These are phyloP conservation scores for Struthio camelus DNA, from an alignment of 2,113 vertebrate genomes.

Conservation along the genomic window DNA sequence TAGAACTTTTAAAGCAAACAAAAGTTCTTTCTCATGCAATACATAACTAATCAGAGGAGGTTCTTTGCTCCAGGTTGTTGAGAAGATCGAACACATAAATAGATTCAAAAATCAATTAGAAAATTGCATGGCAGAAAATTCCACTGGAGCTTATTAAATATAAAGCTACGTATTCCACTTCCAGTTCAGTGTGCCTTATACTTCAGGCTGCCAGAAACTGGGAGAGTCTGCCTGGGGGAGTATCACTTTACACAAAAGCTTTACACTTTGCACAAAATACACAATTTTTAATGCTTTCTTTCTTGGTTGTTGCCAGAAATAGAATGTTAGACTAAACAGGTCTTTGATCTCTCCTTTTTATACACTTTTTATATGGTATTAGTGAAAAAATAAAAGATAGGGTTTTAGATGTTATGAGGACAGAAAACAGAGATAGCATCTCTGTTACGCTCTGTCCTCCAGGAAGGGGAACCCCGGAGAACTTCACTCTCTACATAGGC, in stretches of 20 bases:
- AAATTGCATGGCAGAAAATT: background rate
- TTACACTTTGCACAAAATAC: background rate
- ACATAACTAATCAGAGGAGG: background rate
- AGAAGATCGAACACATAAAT: background rate
- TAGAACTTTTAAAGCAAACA: background rate
- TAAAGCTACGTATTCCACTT: background rate
- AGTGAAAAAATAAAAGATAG: background rate
- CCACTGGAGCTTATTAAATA: background rate
- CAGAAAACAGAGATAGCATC: background rate
- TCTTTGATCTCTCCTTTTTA: background rate
- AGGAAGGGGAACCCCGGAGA: background rate
- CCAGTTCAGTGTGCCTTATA: background rate
- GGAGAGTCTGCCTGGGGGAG: background rate
- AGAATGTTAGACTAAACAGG: background rate
- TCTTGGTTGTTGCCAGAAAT: background rate
- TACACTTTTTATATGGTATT: background rate
- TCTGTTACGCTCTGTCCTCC: background rate
- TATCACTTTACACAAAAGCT: background rate
- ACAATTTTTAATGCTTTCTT: background rate
- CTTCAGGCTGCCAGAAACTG: background rate
- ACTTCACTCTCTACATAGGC: background rate
- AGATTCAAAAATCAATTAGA: background rate
- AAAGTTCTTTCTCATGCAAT: background rate
- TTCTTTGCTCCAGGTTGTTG: accelerated
- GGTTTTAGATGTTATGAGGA: background rate